A percentile compares a stretch with the other conserved stretches of the same genome.
These are phyloP conservation scores for Scyliorhinus canicula DNA, from an alignment of 2,797 vertebrate species.

Conservation along the genomic window DNA sequence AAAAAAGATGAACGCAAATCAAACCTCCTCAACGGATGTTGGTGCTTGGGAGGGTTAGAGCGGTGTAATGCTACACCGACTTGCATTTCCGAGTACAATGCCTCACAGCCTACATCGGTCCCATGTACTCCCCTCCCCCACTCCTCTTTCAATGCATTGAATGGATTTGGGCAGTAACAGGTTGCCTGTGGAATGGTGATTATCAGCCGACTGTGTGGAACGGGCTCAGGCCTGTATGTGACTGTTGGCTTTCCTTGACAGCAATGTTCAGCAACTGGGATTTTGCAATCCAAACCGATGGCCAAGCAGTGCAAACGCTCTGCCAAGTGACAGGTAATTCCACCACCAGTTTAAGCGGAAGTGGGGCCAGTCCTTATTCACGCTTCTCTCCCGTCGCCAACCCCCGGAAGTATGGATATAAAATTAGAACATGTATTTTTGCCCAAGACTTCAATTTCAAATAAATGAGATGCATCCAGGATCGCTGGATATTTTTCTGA, in stretches of 20 bases:
- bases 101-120: background rate
- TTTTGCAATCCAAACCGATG: background rate
- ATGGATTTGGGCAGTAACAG: background rate
- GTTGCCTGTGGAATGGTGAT: no score
- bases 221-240: background rate
- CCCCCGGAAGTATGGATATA: background rate
- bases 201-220: background rate
- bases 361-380: background rate
- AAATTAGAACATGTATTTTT: background rate
- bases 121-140: background rate
- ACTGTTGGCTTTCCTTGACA: background rate
- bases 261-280: background rate
- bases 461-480: background rate
- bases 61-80: background rate
- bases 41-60: background rate
- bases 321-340: background rate
- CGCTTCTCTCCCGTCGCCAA: no score
- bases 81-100: background rate
- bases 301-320: background rate
- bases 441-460: background rate
- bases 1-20: no score
- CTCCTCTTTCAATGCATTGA: background rate
- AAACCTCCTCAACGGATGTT: background rate
- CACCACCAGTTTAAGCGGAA: background rate
- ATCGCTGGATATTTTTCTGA: background rate